A percentile compares a stretch with the other conserved stretches of the same genome.
These are phyloP conservation scores for Tachysurus vachellii DNA, from an alignment of 2,113 vertebrate genomes.

Conservation along the genomic window DNA sequence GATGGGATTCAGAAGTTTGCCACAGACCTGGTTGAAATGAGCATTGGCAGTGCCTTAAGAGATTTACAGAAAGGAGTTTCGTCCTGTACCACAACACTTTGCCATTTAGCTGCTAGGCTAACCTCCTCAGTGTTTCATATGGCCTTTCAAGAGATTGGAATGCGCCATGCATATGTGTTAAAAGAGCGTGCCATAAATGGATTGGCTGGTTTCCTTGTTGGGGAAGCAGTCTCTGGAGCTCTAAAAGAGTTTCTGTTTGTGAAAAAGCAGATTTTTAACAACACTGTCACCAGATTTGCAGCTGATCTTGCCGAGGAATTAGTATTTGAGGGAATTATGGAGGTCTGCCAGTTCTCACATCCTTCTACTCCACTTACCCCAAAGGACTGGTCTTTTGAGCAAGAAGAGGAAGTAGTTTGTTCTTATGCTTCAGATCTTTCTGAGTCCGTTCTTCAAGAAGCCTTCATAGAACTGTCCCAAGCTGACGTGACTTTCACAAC, in stretches of 20 bases:
- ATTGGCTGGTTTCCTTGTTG: constrained; percentile 87
- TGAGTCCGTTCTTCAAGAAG: constrained; percentile 96
- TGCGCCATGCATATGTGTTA: constrained; percentile 82
- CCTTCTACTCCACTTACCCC: constrained; percentile 80
- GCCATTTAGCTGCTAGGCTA: constrained; percentile 87
- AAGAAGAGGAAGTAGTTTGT: constrained; percentile 83
- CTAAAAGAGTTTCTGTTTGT: constrained; percentile 86
- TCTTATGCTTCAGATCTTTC: constrained; percentile 94
- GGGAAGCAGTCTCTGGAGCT: constrained; percentile 87
- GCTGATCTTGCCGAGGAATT: constrained; percentile 93
- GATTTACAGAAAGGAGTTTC: constrained; percentile 93
- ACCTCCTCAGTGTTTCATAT: constrained; percentile 94
- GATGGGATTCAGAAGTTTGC: constrained; percentile 94
- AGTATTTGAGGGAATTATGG: constrained; percentile 98
- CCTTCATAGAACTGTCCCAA: constrained; percentile 95
- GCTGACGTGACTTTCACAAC: constrained; percentile 87
- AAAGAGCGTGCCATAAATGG: constrained; percentile 89
- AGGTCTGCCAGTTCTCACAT: constrained; percentile 96
- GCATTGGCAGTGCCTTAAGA: constrained; percentile 89
- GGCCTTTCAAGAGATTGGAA: constrained; percentile 95
- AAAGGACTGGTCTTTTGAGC: constrained; percentile 78
- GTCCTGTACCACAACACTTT: constrained; percentile 89
- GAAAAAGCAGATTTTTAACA: constrained; percentile 93
- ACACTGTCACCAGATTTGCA: constrained; percentile 84
- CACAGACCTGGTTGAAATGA: constrained; percentile 90